A percentile compares a stretch with the other conserved stretches of the same genome.
phyloP scores from a whole-genome alignment of 2,888 invertebrate species.

The Spodoptera littoralis region DNA sequence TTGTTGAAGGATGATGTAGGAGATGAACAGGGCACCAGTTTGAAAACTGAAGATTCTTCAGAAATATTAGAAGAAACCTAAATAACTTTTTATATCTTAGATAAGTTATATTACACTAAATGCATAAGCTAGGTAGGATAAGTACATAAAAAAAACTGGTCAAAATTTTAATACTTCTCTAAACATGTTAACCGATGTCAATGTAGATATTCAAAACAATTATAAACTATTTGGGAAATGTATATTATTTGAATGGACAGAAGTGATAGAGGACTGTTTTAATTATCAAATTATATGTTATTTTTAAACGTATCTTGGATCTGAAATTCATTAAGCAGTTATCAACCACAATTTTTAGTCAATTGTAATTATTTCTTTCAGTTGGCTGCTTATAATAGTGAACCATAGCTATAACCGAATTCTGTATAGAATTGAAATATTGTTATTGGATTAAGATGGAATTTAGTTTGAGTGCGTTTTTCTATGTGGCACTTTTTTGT shows the following conservation, averaged over 20 bases:
- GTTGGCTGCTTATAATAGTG: no score
- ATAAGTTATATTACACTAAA: slow-evolving; percentile 48
- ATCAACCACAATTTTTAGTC: no score
- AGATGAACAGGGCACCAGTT: slow-evolving; percentile 46
- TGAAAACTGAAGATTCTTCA: slow-evolving; percentile 50
- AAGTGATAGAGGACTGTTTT: no score
- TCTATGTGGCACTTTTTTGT: no score
- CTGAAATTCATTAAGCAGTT: no score
- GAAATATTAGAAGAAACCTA: slow-evolving; percentile 53
- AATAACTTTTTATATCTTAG: slow-evolving; percentile 48
- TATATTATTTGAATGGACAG: neutral
- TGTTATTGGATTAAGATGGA: no score
- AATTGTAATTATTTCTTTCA: no score
- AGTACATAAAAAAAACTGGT: slow-evolving; percentile 47
- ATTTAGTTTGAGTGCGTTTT: no score
- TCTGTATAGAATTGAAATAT: no score
- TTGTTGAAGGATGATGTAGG: slow-evolving; percentile 72
- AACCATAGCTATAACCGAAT: no score
- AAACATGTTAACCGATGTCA: slow-evolving; percentile 16
- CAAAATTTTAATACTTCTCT: slow-evolving; percentile 24
- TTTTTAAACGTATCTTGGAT: no score
- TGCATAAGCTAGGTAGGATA: slow-evolving; percentile 45
- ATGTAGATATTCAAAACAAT: slow-evolving; percentile 16
- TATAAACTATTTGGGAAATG: slow-evolving; percentile 3
- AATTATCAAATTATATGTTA: no score